Evolutionary conservation across 2,888 invertebrate species (phyloP), one percentile per base, ranked within the genome.

Genomic region (Sycophila texana): DNA sequence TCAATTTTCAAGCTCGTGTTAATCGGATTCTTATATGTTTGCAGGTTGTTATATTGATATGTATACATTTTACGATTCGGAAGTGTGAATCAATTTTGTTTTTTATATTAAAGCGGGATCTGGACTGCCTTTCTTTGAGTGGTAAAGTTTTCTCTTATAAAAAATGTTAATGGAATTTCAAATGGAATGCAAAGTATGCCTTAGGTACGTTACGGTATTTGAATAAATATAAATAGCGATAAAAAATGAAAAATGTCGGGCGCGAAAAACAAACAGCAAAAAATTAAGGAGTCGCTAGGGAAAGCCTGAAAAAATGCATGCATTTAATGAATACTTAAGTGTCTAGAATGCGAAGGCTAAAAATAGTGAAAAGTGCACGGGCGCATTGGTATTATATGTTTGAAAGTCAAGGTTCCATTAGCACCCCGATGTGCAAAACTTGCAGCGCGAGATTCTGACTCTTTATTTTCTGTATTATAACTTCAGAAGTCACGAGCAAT

Each of bases 321-420:
- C 2, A 26, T n/a, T 14, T 30, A 30, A 61, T 39, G 39, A 39
- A 39, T 39, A 39, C 10, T 39, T 39, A 1, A 61, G n/a, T 61
- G 61, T 10, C 39, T 53, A 53, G 53, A n/a, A 61, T 2, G 22
- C 49, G 49, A 71, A 10, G 58, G n/a, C 14, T 5, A 20, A 70
- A 70, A 60, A n/a, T 4, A 51, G 60, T 51, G 51, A 22, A 68
- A 74, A 66, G 1, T n/a, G n/a, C 55, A 57, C 18, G 26, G 55
- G 10, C 30, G 58, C 74, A 12, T 66, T 26, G 13, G 16, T 16
- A 57, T 18, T 18, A n/a, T 47, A 14, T 49, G 16, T 12, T 13
- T 16, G 39, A 60, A 67, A 77, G 39, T 57, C 77, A 72, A 77
- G 72, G 58, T 58, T 77, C 66, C 77, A 77, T 77, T 72, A 77